Percentiles rank a stretch among this genome's conserved stretches.
These are phyloP conservation scores for Nysson spinosus DNA, from an alignment of 2,888 invertebrate species.

Conservation along the genomic window DNA sequence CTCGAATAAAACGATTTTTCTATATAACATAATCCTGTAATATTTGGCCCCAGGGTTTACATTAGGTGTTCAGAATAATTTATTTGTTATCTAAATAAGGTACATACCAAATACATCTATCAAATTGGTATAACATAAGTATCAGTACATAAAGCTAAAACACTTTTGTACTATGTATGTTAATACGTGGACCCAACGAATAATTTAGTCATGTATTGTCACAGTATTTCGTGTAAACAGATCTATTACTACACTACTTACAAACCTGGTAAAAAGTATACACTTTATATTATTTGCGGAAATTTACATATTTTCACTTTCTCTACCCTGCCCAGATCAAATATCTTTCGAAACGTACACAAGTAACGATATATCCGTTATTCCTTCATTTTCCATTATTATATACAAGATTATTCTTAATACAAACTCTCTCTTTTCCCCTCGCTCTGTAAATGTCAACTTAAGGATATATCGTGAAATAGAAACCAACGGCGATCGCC, in stretches of 20 bases:
- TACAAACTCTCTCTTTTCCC: background rate
- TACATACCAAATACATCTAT: constrained; percentile 59
- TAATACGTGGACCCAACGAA: constrained; percentile 67
- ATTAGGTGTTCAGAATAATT: constrained; percentile 58
- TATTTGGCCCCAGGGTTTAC: background rate
- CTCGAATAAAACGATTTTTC: too few relatives aligned
- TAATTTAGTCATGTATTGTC: constrained; percentile 68
- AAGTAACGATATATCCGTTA: constrained; percentile 20
- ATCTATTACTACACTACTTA: constrained; percentile 67
- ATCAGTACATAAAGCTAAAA: constrained; percentile 73
- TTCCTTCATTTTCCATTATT: constrained; percentile 34
- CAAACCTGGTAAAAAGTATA: constrained; percentile 56
- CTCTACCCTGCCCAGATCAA: constrained; percentile 63
- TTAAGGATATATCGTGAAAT: constrained; percentile 6
- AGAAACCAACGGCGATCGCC: background rate
- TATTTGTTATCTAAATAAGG: constrained; percentile 59
- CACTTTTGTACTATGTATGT: constrained; percentile 72
- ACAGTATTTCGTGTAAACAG: constrained; percentile 34
- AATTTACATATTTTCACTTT: constrained; percentile 73
- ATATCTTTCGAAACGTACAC: constrained; percentile 25
- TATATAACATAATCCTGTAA: background rate
- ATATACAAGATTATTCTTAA: constrained; percentile 27
- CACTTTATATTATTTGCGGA: constrained; percentile 51
- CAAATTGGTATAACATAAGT: constrained; percentile 44
- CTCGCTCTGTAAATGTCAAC: background rate